phyloP scores from a whole-genome alignment of 1,140 invertebrate species.

The Rhopalosiphum padi region DNA sequence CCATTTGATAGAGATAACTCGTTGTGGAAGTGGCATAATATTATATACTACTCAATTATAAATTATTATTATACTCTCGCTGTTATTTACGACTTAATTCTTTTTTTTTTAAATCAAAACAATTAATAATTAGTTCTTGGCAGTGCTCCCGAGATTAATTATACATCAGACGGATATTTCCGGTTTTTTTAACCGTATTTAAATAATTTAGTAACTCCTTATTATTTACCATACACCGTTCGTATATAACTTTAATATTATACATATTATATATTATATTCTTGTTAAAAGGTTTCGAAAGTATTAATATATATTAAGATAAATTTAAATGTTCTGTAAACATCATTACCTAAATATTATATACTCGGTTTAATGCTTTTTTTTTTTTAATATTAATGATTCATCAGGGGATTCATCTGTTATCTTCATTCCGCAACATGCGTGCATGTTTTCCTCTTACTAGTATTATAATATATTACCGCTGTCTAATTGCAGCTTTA shows the following conservation, averaged over 20 bases:
- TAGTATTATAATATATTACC: not conserved
- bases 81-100: not conserved
- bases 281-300: not conserved
- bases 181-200: not conserved
- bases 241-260: not conserved
- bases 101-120: not conserved
- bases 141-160: not conserved
- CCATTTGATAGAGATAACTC: not conserved
- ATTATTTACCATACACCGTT: not conserved
- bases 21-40: not conserved
- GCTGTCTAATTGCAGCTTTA: not conserved
- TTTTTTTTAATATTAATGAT: not conserved
- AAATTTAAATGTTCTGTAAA: constrained; percentile 5
- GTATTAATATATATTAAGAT: not conserved
- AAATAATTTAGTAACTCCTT: not conserved
- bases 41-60: not conserved
- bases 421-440: not conserved
- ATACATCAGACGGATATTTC: not conserved
- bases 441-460: not conserved
- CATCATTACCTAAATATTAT: constrained; percentile 18
- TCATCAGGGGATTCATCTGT: constrained; percentile 5
- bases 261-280: not conserved
- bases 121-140: not conserved
- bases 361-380: not conserved
- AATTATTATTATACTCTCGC: not conserved